phyloP scores from a whole-genome alignment of 1,140 invertebrate genomes.

The Idris sp. region DNA sequence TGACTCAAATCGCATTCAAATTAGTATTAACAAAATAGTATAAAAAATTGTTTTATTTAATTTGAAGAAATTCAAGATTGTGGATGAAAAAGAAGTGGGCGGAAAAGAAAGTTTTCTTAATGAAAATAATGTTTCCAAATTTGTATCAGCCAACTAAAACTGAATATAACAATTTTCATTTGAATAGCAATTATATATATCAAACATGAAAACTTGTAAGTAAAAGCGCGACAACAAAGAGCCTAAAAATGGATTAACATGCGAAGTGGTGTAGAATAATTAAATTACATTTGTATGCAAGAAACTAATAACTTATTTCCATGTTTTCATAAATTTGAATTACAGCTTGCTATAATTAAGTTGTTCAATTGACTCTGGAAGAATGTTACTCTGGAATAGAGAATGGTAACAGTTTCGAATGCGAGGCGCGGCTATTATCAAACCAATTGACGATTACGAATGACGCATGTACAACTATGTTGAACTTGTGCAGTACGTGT shows the following conservation, averaged over 20 bases:
- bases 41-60: too few relatives aligned
- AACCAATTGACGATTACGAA: slow-evolving; percentile 53
- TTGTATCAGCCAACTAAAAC: too few relatives aligned
- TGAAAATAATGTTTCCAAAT: too few relatives aligned
- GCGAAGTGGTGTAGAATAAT: slow-evolving; percentile 10
- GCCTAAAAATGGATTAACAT: slow-evolving; percentile 24
- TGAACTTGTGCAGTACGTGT: slow-evolving; percentile 50
- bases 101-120: too few relatives aligned
- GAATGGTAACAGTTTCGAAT: slow-evolving; percentile 32
- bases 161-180: too few relatives aligned
- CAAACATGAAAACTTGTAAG: too few relatives aligned
- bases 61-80: too few relatives aligned
- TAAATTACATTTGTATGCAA: slow-evolving; percentile 6
- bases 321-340: slow-evolving; percentile 25
- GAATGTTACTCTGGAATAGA: slow-evolving; percentile 21
- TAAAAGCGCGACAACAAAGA: slow-evolving; percentile 18
- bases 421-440: slow-evolving; percentile 37
- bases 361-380: slow-evolving; percentile 24
- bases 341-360: slow-evolving; percentile 18
- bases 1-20: too few relatives aligned
- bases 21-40: too few relatives aligned
- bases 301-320: slow-evolving; percentile 14
- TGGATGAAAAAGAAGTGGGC: too few relatives aligned
- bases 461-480: slow-evolving; percentile 54
- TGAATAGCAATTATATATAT: too few relatives aligned